These are phyloP conservation scores for Palythoa heliodiscus DNA, from an alignment of 92 coral and sea anemone species.

Conservation along the genomic window DNA sequence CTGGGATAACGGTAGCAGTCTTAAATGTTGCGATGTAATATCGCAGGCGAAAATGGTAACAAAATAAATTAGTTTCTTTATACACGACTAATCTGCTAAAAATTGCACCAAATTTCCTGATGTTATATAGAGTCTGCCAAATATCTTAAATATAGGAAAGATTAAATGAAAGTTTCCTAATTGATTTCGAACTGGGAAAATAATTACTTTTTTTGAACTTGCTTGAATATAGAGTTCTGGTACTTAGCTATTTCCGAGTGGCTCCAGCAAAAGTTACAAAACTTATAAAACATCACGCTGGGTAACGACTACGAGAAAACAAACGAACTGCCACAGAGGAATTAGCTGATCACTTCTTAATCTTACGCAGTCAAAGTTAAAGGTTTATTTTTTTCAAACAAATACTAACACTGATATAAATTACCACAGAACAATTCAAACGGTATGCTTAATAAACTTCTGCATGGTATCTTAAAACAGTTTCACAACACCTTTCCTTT, in stretches of 20 bases:
- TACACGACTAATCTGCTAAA: neutral
- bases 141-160: neutral
- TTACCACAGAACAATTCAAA: neutral
- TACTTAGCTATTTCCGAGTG: neutral
- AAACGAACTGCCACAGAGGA: constrained; percentile 10
- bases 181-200: neutral
- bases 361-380: neutral
- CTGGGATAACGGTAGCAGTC: constrained; percentile 2
- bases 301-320: neutral
- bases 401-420: neutral
- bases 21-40: neutral
- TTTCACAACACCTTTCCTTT: neutral
- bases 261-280: neutral
- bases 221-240: neutral
- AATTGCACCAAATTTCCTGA: neutral
- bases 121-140: neutral
- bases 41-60: neutral
- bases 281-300: neutral
- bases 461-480: neutral
- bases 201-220: neutral
- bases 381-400: neutral
- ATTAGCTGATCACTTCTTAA: constrained; percentile 2
- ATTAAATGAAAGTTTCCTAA: neutral
- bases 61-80: neutral
- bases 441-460: neutral